Evolutionary conservation across 2,797 vertebrate genomes (phyloP), one percentile per base, ranked within the genome.

Genomic region (Sebastes alutus): DNA sequence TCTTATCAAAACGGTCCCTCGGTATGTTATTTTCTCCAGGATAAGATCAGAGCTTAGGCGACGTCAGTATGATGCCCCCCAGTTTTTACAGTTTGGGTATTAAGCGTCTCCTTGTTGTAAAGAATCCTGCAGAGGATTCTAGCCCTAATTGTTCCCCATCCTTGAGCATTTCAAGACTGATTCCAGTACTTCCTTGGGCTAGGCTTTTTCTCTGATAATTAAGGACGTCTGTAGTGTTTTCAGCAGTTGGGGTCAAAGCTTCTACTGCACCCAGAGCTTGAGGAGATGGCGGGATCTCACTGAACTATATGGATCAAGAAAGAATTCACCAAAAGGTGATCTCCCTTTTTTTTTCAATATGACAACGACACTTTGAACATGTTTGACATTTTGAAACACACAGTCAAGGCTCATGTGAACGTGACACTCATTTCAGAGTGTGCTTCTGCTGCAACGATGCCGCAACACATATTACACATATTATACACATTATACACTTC

Each of bases 221-320:
- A 82, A 88, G 80, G 78, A 62, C 77, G 72, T 68, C 79, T 82
- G 35, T 89, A 65, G 88, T 87, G 75, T 82, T 84, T 89, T 80
- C 42, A 87, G 65, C 84, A 65, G 75, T 84, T 63, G 29, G 79
- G 85, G 85, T 83, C 83, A 84, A 84, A 78, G 66, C 71, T 77
- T 52, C 77, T 32, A 70, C 55, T 46, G 23, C 14, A 61, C 27
- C 29, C 62, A 35, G 63, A 46, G 71, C 72, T 84, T 70, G 30
- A 46, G 72, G 85, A 80, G 59, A 79, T 60, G 30, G 5, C 5
- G 18, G 35, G 16, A 72, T 75, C 61, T 82, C 32, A 49, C 67
- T 61, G 73, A 75, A 77, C 67, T 42, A 71, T 27, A 65, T n/a
- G 22, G 56, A 68, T 64, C 55, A 30, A 72, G 59, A 83, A 65